Base-by-base conservation (phyloP, 1,140 invertebrate genomes). In the Lamellibrachia luymesi region DNA sequence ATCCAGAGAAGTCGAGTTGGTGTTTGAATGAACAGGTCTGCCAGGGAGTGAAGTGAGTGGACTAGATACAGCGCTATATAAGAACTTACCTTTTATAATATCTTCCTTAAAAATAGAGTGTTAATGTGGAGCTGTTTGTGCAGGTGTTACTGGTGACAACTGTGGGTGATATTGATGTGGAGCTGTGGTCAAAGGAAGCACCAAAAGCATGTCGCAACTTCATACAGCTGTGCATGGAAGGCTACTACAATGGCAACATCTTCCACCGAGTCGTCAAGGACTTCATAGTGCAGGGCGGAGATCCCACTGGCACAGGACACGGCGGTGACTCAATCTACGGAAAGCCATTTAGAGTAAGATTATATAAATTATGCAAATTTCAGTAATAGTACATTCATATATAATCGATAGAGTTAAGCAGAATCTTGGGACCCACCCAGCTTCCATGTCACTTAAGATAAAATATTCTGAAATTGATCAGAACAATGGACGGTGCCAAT, bases 131-230 rank as follows among this genome's bases (percentile, higher is more conserved):
- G 17, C 51, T 50, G n/a, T 91, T 91, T 13, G 27, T 91, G 8
- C 49, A 91, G 98, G 98, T 99, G 93, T 96, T 99, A 2, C 95
- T 99, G 27, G 98, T 98, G 95, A 99, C 99, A 38, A 97, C 98
- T 90, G 98, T 98, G 38, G 99, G 99, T 52, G 99, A 99, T 95
- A 98, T 99, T 94, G 99, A 99, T 95, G 97, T 99, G 93, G 99
- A 99, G 97, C 96, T 99, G 95, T 99, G 99, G 99, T 97, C 98
- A 0, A 98, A 98, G 96, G 99, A 99, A 97, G 97, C 98, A 52
- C 99, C 99, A 6, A 98, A 98, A 96, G 98, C 99, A 52, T 99
- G 98, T 95, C 97, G 98, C 93, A 99, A 99, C 97, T 99, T 99
- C 95, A 97, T 99, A 51, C 99, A 99, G 96, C 96, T 99, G 13